These are phyloP conservation scores for Ecdyonurus torrentis DNA, from an alignment of 2,888 invertebrate genomes.

Conservation along the genomic window DNA sequence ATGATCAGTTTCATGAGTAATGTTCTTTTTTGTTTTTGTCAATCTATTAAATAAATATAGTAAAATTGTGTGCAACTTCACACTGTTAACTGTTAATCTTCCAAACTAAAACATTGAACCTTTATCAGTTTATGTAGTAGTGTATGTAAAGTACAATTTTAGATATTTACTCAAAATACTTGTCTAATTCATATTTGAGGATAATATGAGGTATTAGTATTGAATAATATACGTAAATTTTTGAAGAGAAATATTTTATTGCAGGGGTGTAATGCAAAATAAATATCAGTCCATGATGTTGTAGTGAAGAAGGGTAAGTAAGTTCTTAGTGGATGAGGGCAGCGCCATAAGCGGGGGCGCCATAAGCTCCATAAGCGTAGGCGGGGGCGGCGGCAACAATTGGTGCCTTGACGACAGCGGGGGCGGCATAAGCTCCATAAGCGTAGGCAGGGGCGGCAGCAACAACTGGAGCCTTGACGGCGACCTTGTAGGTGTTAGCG, in stretches of 20 bases:
- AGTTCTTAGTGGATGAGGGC: conserved; percentile 13
- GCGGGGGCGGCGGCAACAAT: conserved; percentile 16
- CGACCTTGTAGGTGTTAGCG: conserved; percentile 44
- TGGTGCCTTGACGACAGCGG: conserved; percentile 4
- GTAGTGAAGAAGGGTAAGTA: not conserved
- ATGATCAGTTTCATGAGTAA: no score
- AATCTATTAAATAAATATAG: no score
- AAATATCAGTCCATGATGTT: not conserved
- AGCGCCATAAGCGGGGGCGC: conserved; percentile 19
- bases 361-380: conserved; percentile 18
- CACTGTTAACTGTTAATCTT: no score
- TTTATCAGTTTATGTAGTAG: no score
- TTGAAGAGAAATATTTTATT: not conserved
- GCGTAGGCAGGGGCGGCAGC: conserved; percentile 22
- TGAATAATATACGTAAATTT: not conserved
- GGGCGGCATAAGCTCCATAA: conserved; percentile 17
- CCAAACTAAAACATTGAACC: no score
- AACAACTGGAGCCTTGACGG: conserved; percentile 13
- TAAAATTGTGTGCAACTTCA: no score
- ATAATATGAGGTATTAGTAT: not conserved
- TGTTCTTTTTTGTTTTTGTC: no score
- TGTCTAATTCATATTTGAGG: no score
- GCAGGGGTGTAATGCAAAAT: not conserved
- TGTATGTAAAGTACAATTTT: no score
- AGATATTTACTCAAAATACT: no score